Percentiles rank a stretch among this genome's conserved stretches.
Conservation (phyloP, 1,140 invertebrate species). For the Trissolcus basalis region DNA sequence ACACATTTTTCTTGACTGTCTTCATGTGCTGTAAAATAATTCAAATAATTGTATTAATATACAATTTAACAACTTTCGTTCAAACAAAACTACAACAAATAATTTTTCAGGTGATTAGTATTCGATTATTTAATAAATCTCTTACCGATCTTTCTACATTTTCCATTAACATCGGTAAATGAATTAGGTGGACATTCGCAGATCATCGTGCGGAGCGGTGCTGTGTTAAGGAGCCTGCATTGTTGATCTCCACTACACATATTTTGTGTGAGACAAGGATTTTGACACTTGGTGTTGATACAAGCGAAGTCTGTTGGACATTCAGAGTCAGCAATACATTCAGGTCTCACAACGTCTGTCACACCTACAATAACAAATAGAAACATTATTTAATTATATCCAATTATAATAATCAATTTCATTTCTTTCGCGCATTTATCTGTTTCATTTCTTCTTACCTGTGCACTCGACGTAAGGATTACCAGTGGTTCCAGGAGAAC, state of each 20-base stretch:
- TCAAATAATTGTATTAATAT: no score
- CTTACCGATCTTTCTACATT: conserved; percentile 79
- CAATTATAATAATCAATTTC: no score
- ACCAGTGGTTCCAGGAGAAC: conserved; percentile 83
- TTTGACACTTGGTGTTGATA: conserved; percentile 84
- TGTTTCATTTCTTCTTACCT: no score
- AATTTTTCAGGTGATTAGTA: no score
- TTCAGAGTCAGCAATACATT: conserved; percentile 85
- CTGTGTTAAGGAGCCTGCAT: conserved; percentile 86
- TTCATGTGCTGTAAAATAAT: conserved; percentile 76
- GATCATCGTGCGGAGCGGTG: conserved; percentile 87
- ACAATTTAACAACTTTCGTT: no score
- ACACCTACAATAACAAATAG: conserved; percentile 35
- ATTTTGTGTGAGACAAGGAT: conserved; percentile 83
- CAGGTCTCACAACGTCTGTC: conserved; percentile 70
- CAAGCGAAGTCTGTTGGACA: conserved; percentile 85
- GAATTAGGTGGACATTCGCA: conserved; percentile 88
- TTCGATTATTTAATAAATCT: not conserved
- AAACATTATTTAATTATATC: no score
- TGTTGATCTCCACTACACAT: conserved; percentile 85
- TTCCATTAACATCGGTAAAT: conserved; percentile 79
- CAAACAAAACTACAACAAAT: no score
- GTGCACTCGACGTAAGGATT: conserved; percentile 87
- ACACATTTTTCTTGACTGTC: conserved; percentile 84
- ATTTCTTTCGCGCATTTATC: no score